These are phyloP conservation scores for Nymphalis polychloros DNA, from an alignment of 2,888 invertebrate species.

Conservation along the genomic window DNA sequence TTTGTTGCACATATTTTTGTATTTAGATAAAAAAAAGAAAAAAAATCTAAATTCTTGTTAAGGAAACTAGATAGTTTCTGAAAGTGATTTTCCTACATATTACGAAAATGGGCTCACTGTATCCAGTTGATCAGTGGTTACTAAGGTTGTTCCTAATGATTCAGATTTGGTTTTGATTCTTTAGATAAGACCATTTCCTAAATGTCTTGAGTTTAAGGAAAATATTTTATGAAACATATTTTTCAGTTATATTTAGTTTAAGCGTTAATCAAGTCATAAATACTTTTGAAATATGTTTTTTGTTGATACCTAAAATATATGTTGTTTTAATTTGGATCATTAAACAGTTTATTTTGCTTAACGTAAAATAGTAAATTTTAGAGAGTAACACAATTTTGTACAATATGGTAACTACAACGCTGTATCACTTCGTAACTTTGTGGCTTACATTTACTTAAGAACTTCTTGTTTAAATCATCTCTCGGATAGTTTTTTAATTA, in stretches of 20 bases:
- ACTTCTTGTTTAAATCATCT: constrained; percentile 9
- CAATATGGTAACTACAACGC: not conserved
- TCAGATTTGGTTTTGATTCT: not conserved
- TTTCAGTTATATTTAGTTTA: too few relatives aligned
- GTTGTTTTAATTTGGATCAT: too few relatives aligned
- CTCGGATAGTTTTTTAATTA: constrained; percentile 13
- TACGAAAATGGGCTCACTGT: constrained; percentile 1
- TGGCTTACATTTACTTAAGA: constrained; percentile 4
- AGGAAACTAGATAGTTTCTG: not conserved
- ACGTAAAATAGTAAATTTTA: constrained; percentile 1
- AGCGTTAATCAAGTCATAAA: too few relatives aligned
- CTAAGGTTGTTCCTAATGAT: not conserved
- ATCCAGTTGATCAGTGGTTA: not conserved
- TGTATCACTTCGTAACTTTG: constrained; percentile 2
- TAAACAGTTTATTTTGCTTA: not conserved
- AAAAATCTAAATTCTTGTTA: constrained; percentile 1
- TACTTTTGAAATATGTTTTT: too few relatives aligned
- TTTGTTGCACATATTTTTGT: not conserved
- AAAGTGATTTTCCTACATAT: constrained; percentile 1
- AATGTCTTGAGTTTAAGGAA: not conserved
- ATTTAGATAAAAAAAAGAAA: not conserved
- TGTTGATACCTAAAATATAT: too few relatives aligned
- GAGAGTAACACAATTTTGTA: not conserved
- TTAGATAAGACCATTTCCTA: not conserved
- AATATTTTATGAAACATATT: too few relatives aligned